Base-by-base conservation (phyloP, 2,113 vertebrate species). In the Fregetta grallaria region DNA sequence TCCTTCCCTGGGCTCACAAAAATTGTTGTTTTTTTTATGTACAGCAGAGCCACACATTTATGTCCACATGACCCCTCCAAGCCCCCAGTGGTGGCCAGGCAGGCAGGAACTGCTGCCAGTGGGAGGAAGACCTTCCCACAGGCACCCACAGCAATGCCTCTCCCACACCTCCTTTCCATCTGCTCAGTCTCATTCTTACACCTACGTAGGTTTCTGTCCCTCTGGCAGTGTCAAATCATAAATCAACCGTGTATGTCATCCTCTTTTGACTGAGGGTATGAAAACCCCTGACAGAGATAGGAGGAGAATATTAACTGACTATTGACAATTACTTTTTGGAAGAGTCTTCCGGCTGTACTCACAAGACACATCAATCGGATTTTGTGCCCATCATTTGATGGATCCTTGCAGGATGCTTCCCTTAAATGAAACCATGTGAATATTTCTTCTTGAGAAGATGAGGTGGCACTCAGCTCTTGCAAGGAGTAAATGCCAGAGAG, bases 51-150 rank as follows among this genome's bases (percentile, higher is more conserved):
- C 53, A 15, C 42, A 26, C 15, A 3, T 66, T 70, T 53, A 63
- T 29, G 15, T 59, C 55, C 15, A 38, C 18, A 6, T 22, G 21
- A 53, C 1, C 3, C 7, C 6, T 11, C 8, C 20, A 36, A 19
- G 20, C 2, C 3, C 14, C 58, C 36, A 42, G 10, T 1, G 10
- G 36, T 53, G 52, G 8, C 29, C 3, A 2, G 10, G 40, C 9
- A 4, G 1, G 7, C 16, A 59, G 47, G 15, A 45, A 26, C 55
- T 81, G 72, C 26, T 65, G 27, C 34, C 38, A 25, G 44, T 10
- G 32, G 62, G 17, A 86, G 36, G 25, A 49, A 44, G 55, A 85
- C 13, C 26, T 87, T 77, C n/a, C 45, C 3, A 1, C 8, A 26
- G 36, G 6, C 7, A 5, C 13, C 13, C 36, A 22, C 16, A 87